phyloP scores from a whole-genome alignment of 2,888 invertebrate species.

The Trachelus troglodyta region DNA sequence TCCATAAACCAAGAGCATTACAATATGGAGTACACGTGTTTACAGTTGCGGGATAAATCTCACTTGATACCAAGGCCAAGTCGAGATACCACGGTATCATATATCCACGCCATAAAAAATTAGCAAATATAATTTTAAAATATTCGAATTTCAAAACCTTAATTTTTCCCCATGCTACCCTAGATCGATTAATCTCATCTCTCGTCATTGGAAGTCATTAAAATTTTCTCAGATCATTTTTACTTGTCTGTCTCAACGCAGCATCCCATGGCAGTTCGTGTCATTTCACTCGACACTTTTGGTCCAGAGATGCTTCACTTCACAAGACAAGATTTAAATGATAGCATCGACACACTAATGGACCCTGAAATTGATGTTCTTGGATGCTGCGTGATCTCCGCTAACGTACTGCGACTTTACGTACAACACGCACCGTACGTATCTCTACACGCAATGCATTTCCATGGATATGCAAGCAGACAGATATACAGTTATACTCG shows the following conservation, averaged over 20 bases:
- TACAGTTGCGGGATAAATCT: not conserved
- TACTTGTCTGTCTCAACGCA: not conserved
- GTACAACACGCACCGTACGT: not conserved
- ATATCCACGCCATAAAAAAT: not conserved
- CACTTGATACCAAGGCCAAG: not conserved
- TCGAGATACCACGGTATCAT: not conserved
- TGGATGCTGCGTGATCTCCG: not conserved
- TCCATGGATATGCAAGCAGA: not conserved
- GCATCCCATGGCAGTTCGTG: not conserved
- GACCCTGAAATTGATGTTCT: not conserved
- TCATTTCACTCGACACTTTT: not conserved
- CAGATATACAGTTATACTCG: not conserved
- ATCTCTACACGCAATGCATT: not conserved
- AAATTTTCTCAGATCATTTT: not conserved
- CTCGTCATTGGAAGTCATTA: not conserved
- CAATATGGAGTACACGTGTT: not conserved
- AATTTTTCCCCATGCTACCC: not conserved
- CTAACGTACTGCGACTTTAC: not conserved
- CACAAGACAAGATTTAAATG: not conserved
- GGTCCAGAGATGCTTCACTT: not conserved
- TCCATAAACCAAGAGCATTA: not conserved
- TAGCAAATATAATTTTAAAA: not conserved
- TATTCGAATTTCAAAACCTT: not conserved
- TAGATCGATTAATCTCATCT: not conserved
- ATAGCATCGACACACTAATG: not conserved